Evolutionary conservation across 2,888 invertebrate species (phyloP), one percentile per base, ranked within the genome.

Genomic region (Mythimna pallens): DNA sequence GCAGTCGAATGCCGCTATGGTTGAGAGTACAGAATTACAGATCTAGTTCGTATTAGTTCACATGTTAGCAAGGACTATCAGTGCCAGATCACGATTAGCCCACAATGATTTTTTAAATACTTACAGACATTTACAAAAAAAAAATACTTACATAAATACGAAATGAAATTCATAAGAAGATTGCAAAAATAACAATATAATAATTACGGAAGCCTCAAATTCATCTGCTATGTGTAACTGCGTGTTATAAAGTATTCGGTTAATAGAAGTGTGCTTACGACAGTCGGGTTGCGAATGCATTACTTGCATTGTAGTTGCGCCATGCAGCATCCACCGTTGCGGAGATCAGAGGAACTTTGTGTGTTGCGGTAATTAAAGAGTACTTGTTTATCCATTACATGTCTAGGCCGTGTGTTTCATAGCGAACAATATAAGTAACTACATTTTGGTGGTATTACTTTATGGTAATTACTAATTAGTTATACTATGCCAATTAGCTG

Each of bases 291-390:
- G 83, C 71, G 69, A 66, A 57, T 76, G 74, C 80, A 78, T 65
- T 74, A 68, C 74, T 67, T 80, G 81, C 81, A 73, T 66, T 59
- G 52, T 43, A 36, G 61, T 82, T 83, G 58, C 77, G 65, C 43
- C 81, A 82, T 1, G 8, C 52, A 68, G 57, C 64, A 22, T 61
- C 57, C 63, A 65, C 52, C 54, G 54, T 50, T 52, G 65, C 69
- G 40, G 10, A 73, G 36, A 65, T 73, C 30, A 61, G 73, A 50
- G 70, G 77, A 59, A 58, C 8, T 66, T 25, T 69, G 76, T 61
- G 67, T 68, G 70, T n/a, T 14, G 30, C n/a, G 22, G 14, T 66
- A 64, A 80, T 81, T 83, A 80, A 55, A 68, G 3, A 36, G 20
- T 52, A 68, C 59, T 25, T 62, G 82, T 58, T 68, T 82, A 78